Conservation (phyloP, 2,888 invertebrate genomes). For the Diachrysia chrysitis region DNA sequence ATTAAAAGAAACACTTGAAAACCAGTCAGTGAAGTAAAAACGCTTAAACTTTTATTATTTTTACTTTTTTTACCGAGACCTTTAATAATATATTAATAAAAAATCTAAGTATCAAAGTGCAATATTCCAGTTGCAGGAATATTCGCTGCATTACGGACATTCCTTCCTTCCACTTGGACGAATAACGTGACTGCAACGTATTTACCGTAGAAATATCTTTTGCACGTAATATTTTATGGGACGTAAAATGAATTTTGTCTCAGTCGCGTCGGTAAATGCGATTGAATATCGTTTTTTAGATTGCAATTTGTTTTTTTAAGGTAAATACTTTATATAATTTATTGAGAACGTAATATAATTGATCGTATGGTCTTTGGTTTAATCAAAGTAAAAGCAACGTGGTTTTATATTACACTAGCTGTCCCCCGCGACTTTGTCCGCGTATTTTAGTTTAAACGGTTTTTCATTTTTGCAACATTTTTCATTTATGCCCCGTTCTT, state of each 20-base stretch:
- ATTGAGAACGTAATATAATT: too few relatives aligned
- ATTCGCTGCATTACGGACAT: slow-evolving; percentile 37
- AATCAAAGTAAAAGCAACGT: too few relatives aligned
- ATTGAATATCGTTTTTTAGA: not conserved
- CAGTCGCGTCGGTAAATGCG: not conserved
- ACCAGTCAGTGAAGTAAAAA: too few relatives aligned
- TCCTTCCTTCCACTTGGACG: slow-evolving; percentile 33
- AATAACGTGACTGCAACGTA: slow-evolving; percentile 40
- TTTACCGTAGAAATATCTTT: slow-evolving; percentile 43
- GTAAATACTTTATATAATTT: not conserved
- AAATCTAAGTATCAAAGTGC: slow-evolving; percentile 16
- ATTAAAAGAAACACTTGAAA: too few relatives aligned
- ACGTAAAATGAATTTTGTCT: not conserved
- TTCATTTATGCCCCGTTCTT: too few relatives aligned
- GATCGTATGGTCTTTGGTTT: too few relatives aligned
- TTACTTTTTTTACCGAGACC: not conserved
- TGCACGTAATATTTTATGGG: slow-evolving; percentile 15
- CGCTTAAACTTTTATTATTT: too few relatives aligned
- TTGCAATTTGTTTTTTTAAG: too few relatives aligned
- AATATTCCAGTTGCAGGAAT: slow-evolving; percentile 21
- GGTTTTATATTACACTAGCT: too few relatives aligned
- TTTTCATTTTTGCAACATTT: too few relatives aligned
- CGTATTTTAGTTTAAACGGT: too few relatives aligned
- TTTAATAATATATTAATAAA: not conserved
- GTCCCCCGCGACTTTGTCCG: too few relatives aligned